phyloP scores from a whole-genome alignment of 2,888 invertebrate species.

The Cataglyphis altisquamis region DNA sequence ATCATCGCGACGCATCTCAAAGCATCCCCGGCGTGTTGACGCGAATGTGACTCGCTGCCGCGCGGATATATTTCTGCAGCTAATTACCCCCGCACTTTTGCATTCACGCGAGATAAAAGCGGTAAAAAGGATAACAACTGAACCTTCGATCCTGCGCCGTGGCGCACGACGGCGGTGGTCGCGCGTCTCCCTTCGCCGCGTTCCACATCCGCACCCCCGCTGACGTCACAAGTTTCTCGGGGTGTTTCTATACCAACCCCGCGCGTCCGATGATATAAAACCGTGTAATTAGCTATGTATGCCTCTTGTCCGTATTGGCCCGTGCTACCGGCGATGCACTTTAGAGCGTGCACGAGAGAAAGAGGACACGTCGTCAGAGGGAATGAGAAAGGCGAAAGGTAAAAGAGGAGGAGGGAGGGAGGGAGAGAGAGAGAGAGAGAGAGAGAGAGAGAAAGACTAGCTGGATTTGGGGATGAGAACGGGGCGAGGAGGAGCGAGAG shows the following conservation, averaged over 20 bases:
- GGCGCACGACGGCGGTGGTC: slow-evolving; percentile 20
- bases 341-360: slow-evolving; percentile 71
- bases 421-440: not conserved
- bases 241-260: slow-evolving; percentile 58
- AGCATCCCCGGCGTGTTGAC: not conserved
- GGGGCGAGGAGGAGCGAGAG: slow-evolving; percentile 50
- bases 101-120: not conserved
- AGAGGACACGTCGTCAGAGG: slow-evolving; percentile 43
- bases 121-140: slow-evolving; percentile 36
- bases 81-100: slow-evolving; percentile 42
- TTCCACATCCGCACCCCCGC: slow-evolving; percentile 57
- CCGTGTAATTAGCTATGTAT: slow-evolving; percentile 85
- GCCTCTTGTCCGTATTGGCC: slow-evolving; percentile 83
- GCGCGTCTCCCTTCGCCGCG: slow-evolving; percentile 34
- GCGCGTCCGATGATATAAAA: slow-evolving; percentile 80
- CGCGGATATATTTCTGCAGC: slow-evolving; percentile 27
- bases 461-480: slow-evolving; percentile 63
- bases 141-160: slow-evolving; percentile 33
- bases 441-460: slow-evolving; percentile 27
- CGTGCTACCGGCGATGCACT: slow-evolving; percentile 81
- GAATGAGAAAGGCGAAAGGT: slow-evolving; percentile 43
- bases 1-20: not conserved
- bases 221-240: slow-evolving; percentile 75
- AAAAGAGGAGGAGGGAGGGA: slow-evolving; percentile 30
- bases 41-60: not conserved